Evolutionary conservation across 2,113 vertebrate species (phyloP).

Genomic region (Ursus arctos): DNA sequence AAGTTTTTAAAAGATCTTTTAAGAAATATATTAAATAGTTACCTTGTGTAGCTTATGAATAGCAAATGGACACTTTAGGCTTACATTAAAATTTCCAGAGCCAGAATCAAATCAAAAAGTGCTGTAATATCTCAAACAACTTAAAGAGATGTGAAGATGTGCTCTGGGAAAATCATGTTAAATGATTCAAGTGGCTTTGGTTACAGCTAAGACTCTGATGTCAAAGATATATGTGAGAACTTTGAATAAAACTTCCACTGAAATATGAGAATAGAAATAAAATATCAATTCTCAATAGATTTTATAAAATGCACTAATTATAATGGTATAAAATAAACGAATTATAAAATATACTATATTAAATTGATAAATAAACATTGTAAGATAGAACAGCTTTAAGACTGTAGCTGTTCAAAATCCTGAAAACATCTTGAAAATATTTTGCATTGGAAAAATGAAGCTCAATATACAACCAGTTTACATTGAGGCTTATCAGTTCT

Average conservation of each 20-base stretch:
- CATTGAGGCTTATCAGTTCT: background rate
- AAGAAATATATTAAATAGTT: background rate
- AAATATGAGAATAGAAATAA: background rate
- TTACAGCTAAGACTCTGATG: background rate
- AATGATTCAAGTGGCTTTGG: background rate
- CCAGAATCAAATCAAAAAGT: background rate
- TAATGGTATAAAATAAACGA: background rate
- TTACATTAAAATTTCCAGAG: background rate
- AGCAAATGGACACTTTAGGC: background rate
- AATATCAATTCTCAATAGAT: background rate
- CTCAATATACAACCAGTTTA: background rate
- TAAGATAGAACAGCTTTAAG: background rate
- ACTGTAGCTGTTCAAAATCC: background rate
- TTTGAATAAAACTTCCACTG: background rate
- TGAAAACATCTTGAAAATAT: background rate
- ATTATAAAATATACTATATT: background rate
- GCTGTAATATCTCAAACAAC: background rate
- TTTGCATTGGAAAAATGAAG: background rate
- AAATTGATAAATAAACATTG: background rate
- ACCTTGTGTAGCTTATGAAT: background rate
- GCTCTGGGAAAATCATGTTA: background rate
- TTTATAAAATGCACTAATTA: background rate
- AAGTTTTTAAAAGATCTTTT: background rate
- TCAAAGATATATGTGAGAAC: background rate
- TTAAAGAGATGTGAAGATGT: background rate